Evolutionary conservation across 2,113 vertebrate genomes (phyloP).

Genomic region (Nothoprocta perdicaria): DNA sequence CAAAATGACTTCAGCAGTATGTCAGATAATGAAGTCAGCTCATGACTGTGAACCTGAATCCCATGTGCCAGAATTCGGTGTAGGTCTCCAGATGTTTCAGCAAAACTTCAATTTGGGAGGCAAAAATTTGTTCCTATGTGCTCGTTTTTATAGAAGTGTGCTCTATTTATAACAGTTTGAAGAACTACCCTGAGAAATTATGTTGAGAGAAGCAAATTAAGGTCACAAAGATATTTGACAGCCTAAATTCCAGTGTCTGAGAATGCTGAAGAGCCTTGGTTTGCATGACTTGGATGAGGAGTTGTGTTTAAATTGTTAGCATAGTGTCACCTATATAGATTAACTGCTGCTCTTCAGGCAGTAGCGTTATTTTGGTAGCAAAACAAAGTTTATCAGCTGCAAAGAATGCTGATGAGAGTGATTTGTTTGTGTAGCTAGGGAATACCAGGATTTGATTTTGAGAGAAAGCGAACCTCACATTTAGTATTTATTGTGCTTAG

Average conservation of each 20-base stretch:
- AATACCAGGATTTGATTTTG: neutral
- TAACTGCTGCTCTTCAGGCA: neutral
- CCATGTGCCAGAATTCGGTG: neutral
- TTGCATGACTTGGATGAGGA: neutral
- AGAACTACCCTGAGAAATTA: neutral
- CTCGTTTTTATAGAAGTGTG: neutral
- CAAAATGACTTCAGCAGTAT: conserved; percentile 5
- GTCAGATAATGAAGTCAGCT: neutral
- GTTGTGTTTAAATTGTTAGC: neutral
- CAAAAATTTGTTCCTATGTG: neutral
- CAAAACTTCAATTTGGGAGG: neutral
- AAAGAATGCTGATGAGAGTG: neutral
- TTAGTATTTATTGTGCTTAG: neutral
- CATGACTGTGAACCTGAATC: neutral
- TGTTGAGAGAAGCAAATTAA: neutral
- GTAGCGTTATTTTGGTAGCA: neutral
- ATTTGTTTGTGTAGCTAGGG: neutral
- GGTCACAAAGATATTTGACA: neutral
- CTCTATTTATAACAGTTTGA: neutral
- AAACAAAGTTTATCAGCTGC: neutral
- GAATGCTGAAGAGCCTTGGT: neutral
- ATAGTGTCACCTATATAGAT: rapidly evolving
- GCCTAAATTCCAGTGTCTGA: neutral
- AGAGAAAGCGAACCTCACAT: neutral
- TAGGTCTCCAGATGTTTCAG: neutral